Percentiles rank a stretch among this genome's conserved stretches.
Conservation (phyloP, 1,140 invertebrate species). For the Pseudomyrmex cubaensis region DNA sequence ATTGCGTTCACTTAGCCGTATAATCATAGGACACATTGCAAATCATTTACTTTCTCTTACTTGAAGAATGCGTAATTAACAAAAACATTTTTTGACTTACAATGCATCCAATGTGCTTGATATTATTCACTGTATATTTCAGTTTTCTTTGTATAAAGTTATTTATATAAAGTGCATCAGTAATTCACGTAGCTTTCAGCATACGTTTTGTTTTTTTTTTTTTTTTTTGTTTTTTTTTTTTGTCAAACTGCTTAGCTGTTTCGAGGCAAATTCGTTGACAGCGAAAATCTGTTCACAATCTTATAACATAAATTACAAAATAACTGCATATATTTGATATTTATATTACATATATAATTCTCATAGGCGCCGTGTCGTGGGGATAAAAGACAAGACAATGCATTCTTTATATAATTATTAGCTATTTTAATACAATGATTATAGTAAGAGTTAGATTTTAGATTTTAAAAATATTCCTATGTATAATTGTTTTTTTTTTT, state of each 20-base stretch:
- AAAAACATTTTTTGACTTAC: background rate
- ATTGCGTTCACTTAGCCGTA: conserved; percentile 1
- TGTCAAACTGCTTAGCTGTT: conserved; percentile 71
- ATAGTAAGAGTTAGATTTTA: conserved; percentile 18
- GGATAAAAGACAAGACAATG: background rate
- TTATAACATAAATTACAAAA: conserved; percentile 37
- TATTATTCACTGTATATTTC: conserved; percentile 28
- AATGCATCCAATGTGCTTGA: background rate
- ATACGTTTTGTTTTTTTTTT: conserved; percentile 71
- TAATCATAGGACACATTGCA: conserved; percentile 17
- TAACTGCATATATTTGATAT: background rate
- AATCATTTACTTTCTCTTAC: background rate
- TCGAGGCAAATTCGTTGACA: conserved; percentile 76
- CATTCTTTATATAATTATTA: conserved; percentile 7
- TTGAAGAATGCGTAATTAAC: background rate
- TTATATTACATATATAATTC: background rate
- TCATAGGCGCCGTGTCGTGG: background rate
- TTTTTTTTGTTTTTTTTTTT: too few species aligned
- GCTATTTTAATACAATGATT: background rate
- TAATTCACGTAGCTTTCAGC: conserved; percentile 69
- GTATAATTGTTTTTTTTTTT: too few species aligned
- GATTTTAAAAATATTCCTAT: conserved; percentile 15
- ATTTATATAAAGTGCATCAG: conserved; percentile 56
- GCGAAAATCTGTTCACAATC: conserved; percentile 76
- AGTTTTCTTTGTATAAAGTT: conserved; percentile 36